Evolutionary conservation across 1,140 invertebrate species (phyloP).

Genomic region (Sinella curviseta): DNA sequence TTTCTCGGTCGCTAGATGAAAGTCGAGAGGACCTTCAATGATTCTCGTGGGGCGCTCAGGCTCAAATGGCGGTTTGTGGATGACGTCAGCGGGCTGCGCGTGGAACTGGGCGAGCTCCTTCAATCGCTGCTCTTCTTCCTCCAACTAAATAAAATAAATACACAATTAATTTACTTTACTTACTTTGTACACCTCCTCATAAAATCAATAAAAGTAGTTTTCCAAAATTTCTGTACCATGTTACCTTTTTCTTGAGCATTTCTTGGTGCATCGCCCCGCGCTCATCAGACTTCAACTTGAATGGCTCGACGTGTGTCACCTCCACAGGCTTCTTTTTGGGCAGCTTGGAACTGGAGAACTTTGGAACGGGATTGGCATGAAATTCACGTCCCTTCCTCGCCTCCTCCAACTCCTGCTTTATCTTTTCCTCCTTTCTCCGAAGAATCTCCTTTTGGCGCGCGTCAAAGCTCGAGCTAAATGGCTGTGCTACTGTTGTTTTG

Average conservation of each 20-base stretch:
- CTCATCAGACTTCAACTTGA: slow-evolving; percentile 54
- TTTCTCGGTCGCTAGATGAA: slow-evolving; percentile 58
- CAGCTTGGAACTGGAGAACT: slow-evolving; percentile 50
- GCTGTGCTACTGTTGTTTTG: slow-evolving; percentile 51
- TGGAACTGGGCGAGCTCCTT: slow-evolving; percentile 55
- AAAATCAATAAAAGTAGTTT: background rate
- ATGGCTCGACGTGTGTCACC: slow-evolving; percentile 54
- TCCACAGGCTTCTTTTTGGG: slow-evolving; percentile 53
- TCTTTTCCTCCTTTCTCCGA: slow-evolving; percentile 59
- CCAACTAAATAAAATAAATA: slow-evolving; percentile 31
- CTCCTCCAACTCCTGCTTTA: slow-evolving; percentile 56
- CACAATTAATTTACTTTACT: slow-evolving; percentile 10
- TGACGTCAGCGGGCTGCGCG: slow-evolving; percentile 56
- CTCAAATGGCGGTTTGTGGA: slow-evolving; percentile 59
- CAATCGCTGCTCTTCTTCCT: slow-evolving; percentile 48
- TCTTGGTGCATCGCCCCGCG: slow-evolving; percentile 53
- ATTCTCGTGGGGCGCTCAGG: slow-evolving; percentile 55
- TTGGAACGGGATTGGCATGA: slow-evolving; percentile 59
- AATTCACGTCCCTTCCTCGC: slow-evolving; percentile 56
- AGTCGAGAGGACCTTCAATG: slow-evolving; percentile 55
- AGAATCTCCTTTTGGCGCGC: slow-evolving; percentile 55
- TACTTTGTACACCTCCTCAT: background rate
- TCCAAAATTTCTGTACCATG: no score
- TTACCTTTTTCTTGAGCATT: slow-evolving; percentile 48
- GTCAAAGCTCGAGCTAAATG: slow-evolving; percentile 61